Base-by-base conservation (phyloP, 1,140 invertebrate species). In the Venturia canescens region DNA sequence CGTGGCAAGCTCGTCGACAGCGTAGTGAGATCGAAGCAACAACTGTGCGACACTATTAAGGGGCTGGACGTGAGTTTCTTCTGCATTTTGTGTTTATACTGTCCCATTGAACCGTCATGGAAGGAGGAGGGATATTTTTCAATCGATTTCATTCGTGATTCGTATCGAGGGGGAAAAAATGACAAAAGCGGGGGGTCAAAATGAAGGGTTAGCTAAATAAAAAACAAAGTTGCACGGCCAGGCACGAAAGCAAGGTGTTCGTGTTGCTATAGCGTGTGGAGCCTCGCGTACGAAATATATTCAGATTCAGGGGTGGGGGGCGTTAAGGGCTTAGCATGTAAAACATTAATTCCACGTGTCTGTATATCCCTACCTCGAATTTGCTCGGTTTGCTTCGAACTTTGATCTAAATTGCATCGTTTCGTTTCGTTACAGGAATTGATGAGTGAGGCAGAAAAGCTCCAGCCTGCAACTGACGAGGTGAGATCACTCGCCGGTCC, bases 1-100 rank as follows among this genome's bases (percentile, higher is more conserved):
- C 94, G 95, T 66, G 93, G 94, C 83, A 94, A 95, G 83, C 95
- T 96, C 89, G 90, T 97, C 67, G 96, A 97, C 88, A 93, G 93
- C 29, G 93, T 94, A 75, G 94, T 96, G 26, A 93, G 94, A 81
- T 97, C 95, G 34, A 95, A 95, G 85, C 93, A 94, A 84, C 95
- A 96, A 87, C 93, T 96, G 63, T 88, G 94, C 38, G 95, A 96
- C 87, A 94, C 94, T 44, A 94, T 94, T 84, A 94, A 95, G 90
- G 93, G 93, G 79, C 88, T 97, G 80, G 93, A 95, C 91, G 96
- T 96, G 88, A 93, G 92, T 90, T 53, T 26, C 72, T 0, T 23
- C 1, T 70, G 69, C n/a, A 57, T 16, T 18, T 74, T 80, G 18
- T 67, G 18, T 66, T 83, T 81, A 53, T 79, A 23, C 11, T 60